phyloP scores from a whole-genome alignment of 2,797 vertebrate genomes.

The Acanthurus tractus region DNA sequence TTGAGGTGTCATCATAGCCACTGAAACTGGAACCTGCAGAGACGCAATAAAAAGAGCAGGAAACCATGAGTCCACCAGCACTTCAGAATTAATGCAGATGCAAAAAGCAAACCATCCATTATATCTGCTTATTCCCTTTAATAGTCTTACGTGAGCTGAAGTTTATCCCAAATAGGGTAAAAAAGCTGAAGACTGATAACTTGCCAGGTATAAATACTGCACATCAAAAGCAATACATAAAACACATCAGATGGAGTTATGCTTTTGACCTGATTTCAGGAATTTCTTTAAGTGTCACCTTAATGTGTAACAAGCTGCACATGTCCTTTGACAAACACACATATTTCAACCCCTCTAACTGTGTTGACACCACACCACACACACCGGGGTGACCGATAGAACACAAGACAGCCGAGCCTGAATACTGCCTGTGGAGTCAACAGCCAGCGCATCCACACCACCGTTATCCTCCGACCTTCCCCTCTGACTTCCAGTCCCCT shows the following conservation, averaged over 20 bases:
- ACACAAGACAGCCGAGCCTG: conserved; percentile 32
- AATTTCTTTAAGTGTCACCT: conserved; percentile 51
- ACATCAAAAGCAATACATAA: neutral
- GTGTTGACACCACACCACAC: conserved; percentile 52
- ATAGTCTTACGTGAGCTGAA: neutral
- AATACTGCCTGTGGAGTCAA: conserved; percentile 31
- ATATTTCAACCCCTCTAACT: conserved; percentile 37
- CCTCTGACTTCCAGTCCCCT: neutral
- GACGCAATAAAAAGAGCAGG: conserved; percentile 43
- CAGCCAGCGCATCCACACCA: conserved; percentile 2
- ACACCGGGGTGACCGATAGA: conserved; percentile 36
- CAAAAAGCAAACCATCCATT: neutral
- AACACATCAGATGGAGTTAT: neutral
- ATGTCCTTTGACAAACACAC: conserved; percentile 25
- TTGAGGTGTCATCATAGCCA: conserved; percentile 99
- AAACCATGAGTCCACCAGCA: no score
- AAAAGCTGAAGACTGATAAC: no score
- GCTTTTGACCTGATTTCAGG: conserved; percentile 4
- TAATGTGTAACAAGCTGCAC: conserved; percentile 30
- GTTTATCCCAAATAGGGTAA: no score
- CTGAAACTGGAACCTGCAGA: conserved; percentile 95
- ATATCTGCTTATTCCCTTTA: neutral
- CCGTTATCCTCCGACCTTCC: conserved; percentile 27
- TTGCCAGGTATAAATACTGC: no score
- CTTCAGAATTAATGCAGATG: neutral